Evolutionary conservation across 2,797 vertebrate genomes (phyloP).

Genomic region (Ibycter americanus): DNA sequence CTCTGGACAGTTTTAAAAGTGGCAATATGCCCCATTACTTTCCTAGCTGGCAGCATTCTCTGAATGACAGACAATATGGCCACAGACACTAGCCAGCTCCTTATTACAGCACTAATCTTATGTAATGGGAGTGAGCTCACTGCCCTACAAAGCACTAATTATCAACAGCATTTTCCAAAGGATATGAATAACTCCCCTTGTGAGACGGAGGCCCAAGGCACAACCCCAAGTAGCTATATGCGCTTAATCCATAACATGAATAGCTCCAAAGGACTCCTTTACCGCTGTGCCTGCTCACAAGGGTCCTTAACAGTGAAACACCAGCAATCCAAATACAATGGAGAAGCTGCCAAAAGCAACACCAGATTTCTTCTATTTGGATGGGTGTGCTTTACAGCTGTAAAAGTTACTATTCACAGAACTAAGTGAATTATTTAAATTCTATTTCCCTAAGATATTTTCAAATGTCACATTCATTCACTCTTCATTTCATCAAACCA

Average conservation of each 20-base stretch:
- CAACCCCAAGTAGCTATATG: slow-evolving; percentile 39
- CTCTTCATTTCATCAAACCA: not conserved
- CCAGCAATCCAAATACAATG: slow-evolving; percentile 36
- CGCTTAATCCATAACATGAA: slow-evolving; percentile 57
- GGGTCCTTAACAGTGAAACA: slow-evolving; percentile 39
- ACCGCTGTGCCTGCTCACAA: slow-evolving; percentile 48
- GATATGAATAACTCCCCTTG: slow-evolving; percentile 63
- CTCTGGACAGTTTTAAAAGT: slow-evolving; percentile 68
- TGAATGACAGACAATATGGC: slow-evolving; percentile 65
- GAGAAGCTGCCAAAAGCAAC: slow-evolving; percentile 66
- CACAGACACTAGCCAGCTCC: slow-evolving; percentile 65
- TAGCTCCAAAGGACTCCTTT: slow-evolving; percentile 41
- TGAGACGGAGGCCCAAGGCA: slow-evolving; percentile 60
- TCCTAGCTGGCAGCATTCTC: slow-evolving; percentile 64
- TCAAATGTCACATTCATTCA: not conserved
- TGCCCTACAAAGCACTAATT: slow-evolving; percentile 74
- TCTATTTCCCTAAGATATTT: not conserved
- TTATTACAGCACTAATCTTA: slow-evolving; percentile 74
- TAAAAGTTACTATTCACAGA: slow-evolving; percentile 49
- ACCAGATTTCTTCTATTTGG: slow-evolving; percentile 21
- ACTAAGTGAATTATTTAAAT: slow-evolving; percentile 57
- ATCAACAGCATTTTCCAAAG: slow-evolving; percentile 75
- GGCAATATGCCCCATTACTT: slow-evolving; percentile 64
- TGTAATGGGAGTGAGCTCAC: slow-evolving; percentile 78
- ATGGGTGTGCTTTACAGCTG: slow-evolving; percentile 41